Evolutionary conservation across 2,113 vertebrate genomes (phyloP), one percentile per base, ranked within the genome.

Genomic region (Climacteris rufus): DNA sequence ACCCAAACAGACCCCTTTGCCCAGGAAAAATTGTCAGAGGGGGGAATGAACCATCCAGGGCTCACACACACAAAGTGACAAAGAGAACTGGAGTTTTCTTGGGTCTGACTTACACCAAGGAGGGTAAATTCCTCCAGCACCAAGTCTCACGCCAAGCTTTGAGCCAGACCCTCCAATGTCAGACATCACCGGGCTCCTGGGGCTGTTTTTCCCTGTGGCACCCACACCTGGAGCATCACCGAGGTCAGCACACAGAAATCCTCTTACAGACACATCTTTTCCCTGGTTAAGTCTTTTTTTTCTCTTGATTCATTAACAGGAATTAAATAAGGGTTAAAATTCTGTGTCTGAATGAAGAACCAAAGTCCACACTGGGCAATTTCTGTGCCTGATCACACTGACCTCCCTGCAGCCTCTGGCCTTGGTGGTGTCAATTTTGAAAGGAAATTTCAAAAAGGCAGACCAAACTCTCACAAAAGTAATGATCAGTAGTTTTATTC

Each of bases 401-500:
- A 10, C 1, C 47, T 2, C 40, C 15, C 45, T n/a, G 53, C 60
- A 50, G 78, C 42, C 59, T 6, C 44, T 0, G 13, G 12, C 33
- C 44, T 68, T 6, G 3, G 31, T 5, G 0, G 24, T 28, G 28
- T 4, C 17, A 13, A 1, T 16, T 69, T 18, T 2, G 23, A 49
- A 53, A 65, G 13, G 61, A 20, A 33, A 45, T 69, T 45, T n/a
- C 79, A 61, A 2, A 13, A 22, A 93, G 42, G 45, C 50, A 94
- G 27, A 70, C 5, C 23, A 65, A 17, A 33, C 53, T 24, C 71
- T 45, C 31, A 15, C 71, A 6, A 4, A 77, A 72, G 35, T 84
- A 78, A 95, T 35, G 95, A 86, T 96, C 96, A 89, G 90, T 90
- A 81, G 82, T 87, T 98, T 98, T 98, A 98, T 98, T 98, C 68